phyloP scores from a whole-genome alignment of 1,140 invertebrate genomes.

The Diachasma alloeum region DNA sequence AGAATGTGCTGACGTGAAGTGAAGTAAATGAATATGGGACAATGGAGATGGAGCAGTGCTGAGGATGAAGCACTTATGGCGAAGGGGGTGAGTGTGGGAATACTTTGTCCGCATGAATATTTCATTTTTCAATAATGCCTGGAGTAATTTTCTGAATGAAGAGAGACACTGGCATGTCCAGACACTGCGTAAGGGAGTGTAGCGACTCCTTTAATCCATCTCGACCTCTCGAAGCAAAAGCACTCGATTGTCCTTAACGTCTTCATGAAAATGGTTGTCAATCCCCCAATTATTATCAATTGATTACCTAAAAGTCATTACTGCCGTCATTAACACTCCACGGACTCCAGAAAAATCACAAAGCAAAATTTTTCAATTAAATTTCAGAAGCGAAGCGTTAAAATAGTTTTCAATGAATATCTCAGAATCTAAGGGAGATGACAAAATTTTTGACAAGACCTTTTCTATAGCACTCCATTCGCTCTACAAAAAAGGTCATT shows the following conservation, averaged over 20 bases:
- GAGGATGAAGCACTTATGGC: no score
- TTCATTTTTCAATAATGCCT: background rate
- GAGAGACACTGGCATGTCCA: constrained; percentile 67
- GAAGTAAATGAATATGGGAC: no score
- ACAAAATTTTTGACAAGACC: no score
- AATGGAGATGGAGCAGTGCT: no score
- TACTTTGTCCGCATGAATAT: background rate
- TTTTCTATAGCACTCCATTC: no score
- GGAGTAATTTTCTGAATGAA: constrained; percentile 62
- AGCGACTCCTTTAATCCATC: constrained; percentile 66
- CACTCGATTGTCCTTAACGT: constrained; percentile 70
- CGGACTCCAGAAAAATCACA: no score
- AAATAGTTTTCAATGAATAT: background rate
- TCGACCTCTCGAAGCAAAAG: constrained; percentile 66
- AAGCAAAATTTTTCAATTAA: no score
- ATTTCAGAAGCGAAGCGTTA: no score
- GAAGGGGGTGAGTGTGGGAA: no score
- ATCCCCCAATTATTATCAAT: constrained; percentile 70
- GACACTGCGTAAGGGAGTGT: constrained; percentile 67
- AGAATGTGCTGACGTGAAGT: no score
- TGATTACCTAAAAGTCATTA: constrained; percentile 50
- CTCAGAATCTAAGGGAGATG: background rate
- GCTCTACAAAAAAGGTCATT: no score
- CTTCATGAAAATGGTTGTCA: constrained; percentile 70
- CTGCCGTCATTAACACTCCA: background rate